A percentile compares a stretch with the other conserved stretches of the same genome.
Evolutionary conservation across 2,797 vertebrate species (phyloP).

Genomic region (Pseudomugil tenellus): DNA sequence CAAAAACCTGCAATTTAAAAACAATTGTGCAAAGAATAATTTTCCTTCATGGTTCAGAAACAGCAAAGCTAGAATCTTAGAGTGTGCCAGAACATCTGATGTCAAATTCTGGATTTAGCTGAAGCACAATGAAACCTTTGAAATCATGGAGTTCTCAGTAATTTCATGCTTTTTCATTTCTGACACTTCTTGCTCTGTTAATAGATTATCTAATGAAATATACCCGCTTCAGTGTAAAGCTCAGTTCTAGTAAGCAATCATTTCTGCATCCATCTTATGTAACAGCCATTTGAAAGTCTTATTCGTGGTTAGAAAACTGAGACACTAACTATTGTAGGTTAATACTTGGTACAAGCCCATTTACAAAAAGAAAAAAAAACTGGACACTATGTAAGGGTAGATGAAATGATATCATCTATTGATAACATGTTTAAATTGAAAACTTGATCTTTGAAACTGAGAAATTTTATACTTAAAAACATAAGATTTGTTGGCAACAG

Average conservation of each 20-base stretch:
- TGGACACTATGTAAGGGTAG: not conserved
- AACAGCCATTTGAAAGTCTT: constrained; percentile 33
- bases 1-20: constrained; percentile 2
- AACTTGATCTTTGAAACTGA: too few relatives aligned
- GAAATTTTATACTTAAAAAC: too few relatives aligned
- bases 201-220: constrained; percentile 32
- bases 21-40: not conserved
- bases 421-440: not conserved
- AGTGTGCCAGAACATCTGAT: not conserved
- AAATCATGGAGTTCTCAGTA: not conserved
- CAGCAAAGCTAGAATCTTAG: not conserved
- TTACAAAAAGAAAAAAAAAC: not conserved
- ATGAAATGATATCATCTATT: not conserved
- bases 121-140: constrained; percentile 4
- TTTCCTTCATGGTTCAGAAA: constrained; percentile 12
- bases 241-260: constrained; percentile 29
- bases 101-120: not conserved
- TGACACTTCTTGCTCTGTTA: constrained; percentile 17
- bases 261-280: constrained; percentile 51
- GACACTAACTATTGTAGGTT: not conserved
- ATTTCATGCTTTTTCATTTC: constrained; percentile 16
- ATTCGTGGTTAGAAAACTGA: constrained; percentile 12
- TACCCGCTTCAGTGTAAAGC: constrained; percentile 28
- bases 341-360: not conserved
- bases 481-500: too few relatives aligned